These are phyloP conservation scores for Cotesia vestalis DNA, from an alignment of 1,140 invertebrate genomes.

Conservation along the genomic window DNA sequence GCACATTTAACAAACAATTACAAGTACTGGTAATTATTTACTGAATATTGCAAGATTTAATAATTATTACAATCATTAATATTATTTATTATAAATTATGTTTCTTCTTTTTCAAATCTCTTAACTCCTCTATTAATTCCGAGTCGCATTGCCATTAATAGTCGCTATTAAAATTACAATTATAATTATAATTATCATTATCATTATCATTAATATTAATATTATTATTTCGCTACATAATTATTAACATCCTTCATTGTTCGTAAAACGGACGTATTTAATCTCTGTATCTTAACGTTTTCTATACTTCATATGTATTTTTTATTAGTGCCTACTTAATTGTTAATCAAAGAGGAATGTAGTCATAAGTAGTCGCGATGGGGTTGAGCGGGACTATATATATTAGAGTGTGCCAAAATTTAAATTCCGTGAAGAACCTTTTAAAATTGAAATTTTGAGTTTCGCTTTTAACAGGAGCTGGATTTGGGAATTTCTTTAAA, in stretches of 20 bases:
- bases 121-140: conserved; percentile 24
- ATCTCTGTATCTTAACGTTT: conserved; percentile 36
- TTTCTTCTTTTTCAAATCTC: conserved; percentile 6
- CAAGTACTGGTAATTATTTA: conserved; percentile 52
- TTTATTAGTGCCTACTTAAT: conserved; percentile 59
- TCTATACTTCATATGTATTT: conserved; percentile 45
- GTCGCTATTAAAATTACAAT: conserved; percentile 14
- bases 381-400: conserved; percentile 51
- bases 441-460: too few species aligned
- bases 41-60: conserved; percentile 47
- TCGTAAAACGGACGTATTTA: neutral
- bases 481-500: too few species aligned
- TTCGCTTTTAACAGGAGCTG: too few species aligned
- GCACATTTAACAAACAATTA: conserved; percentile 61
- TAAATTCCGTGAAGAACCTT: too few species aligned
- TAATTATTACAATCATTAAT: conserved; percentile 29
- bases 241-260: conserved; percentile 4
- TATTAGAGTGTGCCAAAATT: too few species aligned
- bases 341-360: conserved; percentile 62
- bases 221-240: neutral
- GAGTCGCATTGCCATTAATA: conserved; percentile 22
- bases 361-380: conserved; percentile 54
- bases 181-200: neutral
- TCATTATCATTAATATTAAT: too few species aligned
- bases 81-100: conserved; percentile 12